Evolutionary conservation across 2,888 invertebrate species (phyloP), one percentile per base, ranked within the genome.

Genomic region (Hyppa rectilinea): DNA sequence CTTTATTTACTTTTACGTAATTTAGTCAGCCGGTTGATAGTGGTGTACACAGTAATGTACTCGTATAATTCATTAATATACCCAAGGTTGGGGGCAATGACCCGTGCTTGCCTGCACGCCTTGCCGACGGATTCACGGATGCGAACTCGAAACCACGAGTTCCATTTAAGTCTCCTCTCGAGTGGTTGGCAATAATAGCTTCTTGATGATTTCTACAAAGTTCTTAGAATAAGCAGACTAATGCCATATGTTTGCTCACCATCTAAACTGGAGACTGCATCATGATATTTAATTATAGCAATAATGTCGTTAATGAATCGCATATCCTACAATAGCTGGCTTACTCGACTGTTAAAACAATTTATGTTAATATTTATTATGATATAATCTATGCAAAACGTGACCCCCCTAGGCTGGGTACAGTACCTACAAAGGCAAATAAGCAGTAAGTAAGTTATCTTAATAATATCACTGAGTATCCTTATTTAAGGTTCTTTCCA

Each of bases 261-360:
- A 52, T 74, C 38, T 74, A 63, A 52, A 47, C 38, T 47, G 40
- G 40, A 23, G 17, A 40, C 20, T 45, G 29, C 49, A 36, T 77
- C 47, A 60, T 43, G 10, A 38, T 43, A n/a, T 38, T 60, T 60
- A 36, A 76, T 53, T 53, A 59, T 47, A 53, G 6, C 12, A 23
- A 6, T 47, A 29, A 36, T 23, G n/a, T 53, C 29, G 7, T n/a
- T 12, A 40, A 29, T 10, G 23, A 10, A n/a, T 50, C 29, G n/a
- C 20, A 36, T 59, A 47, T 47, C 45, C 26, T 29, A 9, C 20
- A 31, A 38, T 38, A 43, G 26, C 12, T 20, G 14, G 53, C 53
- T 60, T 63, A 63, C 23, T 67, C 50, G 67, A 55, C 53, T 53
- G n/a, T 49, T 38, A 7, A 69, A 55, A 53, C 50, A 61, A 56